Evolutionary conservation across 1,140 invertebrate genomes (phyloP).

Genomic region (Gryon sp.): DNA sequence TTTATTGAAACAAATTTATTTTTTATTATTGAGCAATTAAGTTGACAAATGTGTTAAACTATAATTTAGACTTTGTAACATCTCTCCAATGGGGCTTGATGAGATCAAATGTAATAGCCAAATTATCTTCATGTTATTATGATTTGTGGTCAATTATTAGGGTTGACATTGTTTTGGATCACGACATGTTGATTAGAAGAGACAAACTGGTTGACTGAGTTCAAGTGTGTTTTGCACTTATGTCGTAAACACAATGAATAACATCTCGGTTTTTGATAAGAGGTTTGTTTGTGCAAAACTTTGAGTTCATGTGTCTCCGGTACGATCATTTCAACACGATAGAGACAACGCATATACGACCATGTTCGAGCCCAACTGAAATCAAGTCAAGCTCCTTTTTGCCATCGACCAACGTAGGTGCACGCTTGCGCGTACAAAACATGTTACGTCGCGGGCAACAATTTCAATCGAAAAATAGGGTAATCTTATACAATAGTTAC

Average conservation of each 20-base stretch:
- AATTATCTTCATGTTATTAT: neutral
- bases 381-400: conserved; percentile 26
- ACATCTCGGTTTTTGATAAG: neutral
- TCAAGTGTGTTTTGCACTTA: no score
- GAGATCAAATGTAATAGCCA: no score
- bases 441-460: neutral
- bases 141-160: no score
- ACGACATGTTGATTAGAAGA: no score
- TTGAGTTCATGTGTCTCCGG: conserved; percentile 6
- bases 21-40: conserved; percentile 19
- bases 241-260: neutral
- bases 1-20: conserved; percentile 5
- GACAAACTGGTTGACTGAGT: no score
- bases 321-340: conserved; percentile 10
- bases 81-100: neutral
- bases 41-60: neutral
- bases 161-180: no score
- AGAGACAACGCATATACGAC: conserved; percentile 4
- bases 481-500: neutral
- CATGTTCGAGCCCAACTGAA: conserved; percentile 44
- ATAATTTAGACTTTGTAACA: neutral
- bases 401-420: neutral
- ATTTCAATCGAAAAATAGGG: conserved; percentile 1
- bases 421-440: conserved; percentile 30
- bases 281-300: neutral